Conservation (phyloP, 2,113 vertebrate species). For the Phaethon lepturus region DNA sequence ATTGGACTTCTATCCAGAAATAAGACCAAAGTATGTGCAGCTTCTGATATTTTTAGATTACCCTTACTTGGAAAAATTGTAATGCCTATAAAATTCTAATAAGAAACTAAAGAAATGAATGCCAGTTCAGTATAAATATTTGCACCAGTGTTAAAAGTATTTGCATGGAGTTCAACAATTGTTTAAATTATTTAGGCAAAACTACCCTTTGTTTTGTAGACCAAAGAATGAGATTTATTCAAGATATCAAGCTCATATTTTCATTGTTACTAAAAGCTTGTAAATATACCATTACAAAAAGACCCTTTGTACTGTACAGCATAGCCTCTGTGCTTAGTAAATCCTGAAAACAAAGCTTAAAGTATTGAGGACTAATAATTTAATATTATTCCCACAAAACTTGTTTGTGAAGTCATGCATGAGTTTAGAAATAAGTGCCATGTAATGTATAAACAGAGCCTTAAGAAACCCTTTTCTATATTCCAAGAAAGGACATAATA, state of each 20-base stretch:
- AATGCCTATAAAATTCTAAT: slow-evolving; percentile 1
- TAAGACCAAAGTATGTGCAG: neutral
- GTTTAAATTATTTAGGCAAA: neutral
- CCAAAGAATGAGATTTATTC: neutral
- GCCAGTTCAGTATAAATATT: slow-evolving; percentile 19
- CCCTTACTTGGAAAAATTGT: neutral
- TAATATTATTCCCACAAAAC: neutral
- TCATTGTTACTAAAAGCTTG: neutral
- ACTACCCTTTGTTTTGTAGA: neutral
- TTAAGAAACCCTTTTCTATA: neutral
- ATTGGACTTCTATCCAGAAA: slow-evolving; percentile 8
- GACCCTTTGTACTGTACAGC: neutral
- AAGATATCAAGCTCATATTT: neutral
- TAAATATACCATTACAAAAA: neutral
- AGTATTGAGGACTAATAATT: neutral
- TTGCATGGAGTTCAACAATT: neutral
- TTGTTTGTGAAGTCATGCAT: neutral
- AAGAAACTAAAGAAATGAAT: neutral
- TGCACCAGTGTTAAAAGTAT: neutral
- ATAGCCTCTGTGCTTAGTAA: neutral
- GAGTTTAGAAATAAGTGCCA: neutral
- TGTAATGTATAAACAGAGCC: neutral
- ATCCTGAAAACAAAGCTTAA: neutral
- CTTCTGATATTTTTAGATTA: slow-evolving; percentile 29
- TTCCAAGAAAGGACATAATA: neutral